Percentiles rank a stretch among this genome's conserved stretches.
phyloP scores from a whole-genome alignment of 2,113 vertebrate genomes.

The Chauna torquata region DNA sequence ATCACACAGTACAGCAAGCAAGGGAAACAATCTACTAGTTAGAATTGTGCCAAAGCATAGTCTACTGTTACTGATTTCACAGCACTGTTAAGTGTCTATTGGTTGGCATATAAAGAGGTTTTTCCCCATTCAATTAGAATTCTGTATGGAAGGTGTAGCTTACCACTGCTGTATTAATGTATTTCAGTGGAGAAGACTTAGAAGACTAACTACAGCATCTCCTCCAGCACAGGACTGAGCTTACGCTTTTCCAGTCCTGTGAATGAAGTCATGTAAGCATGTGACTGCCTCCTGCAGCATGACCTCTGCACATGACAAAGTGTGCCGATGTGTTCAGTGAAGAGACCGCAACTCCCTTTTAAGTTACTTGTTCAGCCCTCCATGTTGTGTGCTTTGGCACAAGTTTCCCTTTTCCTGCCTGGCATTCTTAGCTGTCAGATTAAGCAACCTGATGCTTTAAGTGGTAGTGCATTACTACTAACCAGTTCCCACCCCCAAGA shows the following conservation, averaged over 20 bases:
- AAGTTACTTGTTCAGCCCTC: not conserved
- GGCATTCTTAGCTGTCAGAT: not conserved
- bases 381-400: not conserved
- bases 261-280: not conserved
- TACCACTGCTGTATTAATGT: not conserved
- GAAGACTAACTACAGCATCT: not conserved
- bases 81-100: not conserved
- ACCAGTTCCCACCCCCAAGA: not conserved
- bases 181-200: not conserved
- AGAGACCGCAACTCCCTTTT: not conserved
- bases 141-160: not conserved
- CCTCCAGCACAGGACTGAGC: not conserved
- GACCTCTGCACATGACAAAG: rapidly evolving
- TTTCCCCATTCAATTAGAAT: not conserved
- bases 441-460: not conserved
- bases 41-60: not conserved
- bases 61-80: not conserved
- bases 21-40: not conserved
- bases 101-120: not conserved
- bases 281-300: not conserved
- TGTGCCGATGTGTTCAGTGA: not conserved
- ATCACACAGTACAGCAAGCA: not conserved
- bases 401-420: not conserved
- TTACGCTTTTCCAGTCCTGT: not conserved
- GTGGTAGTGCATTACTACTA: not conserved